Base-by-base conservation (phyloP, 1,140 invertebrate genomes). In the Nixonia krombeini region DNA sequence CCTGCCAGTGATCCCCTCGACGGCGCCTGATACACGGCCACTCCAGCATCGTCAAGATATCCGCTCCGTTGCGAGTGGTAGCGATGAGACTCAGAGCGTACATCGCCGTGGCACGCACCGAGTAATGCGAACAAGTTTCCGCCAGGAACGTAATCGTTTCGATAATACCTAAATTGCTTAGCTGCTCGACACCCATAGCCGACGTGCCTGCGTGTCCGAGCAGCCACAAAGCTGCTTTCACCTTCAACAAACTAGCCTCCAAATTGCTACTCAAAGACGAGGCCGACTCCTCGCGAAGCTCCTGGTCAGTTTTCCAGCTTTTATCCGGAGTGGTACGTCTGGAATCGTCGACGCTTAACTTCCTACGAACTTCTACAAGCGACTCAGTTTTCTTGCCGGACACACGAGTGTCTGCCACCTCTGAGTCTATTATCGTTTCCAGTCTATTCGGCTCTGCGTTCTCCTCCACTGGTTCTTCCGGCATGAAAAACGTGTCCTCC, bases 141-240 rank as follows among this genome's bases (percentile, higher is more conserved):
- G 92, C 94, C 41, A 97, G 84, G 15, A 88, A 82, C 0, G 91
- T 88, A 29, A 94, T 86, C 29, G 86, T 78, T 31, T 86, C 85
- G 17, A 94, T 76, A 12, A 91, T 83, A 45, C 87, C 87, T 47
- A 88, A 80, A 49, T 89, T 86, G 23, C 86, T 87, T 9, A 97
- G 82, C 61, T 92, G 89, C 23, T 90, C 87, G 8, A 95, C 85
- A 0, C 95, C 96, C 40, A 88, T 86, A 0, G 86, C 78, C 12
- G 93, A 93, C 0, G 91, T 91, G 1, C 92, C 93, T 12, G 93
- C 87, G 77, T 96, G 94, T 8, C 94, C 94, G 17, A 96, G 81
- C 5, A 92, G 91, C 96, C 96, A 99, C 0, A 99, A 79, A 0
- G 95, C 93, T 13, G 94, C 89, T 80, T 99, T 99, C 9, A 97